These are phyloP conservation scores for Scalopus aquaticus DNA, from an alignment of 2,113 vertebrate genomes.

Conservation along the genomic window DNA sequence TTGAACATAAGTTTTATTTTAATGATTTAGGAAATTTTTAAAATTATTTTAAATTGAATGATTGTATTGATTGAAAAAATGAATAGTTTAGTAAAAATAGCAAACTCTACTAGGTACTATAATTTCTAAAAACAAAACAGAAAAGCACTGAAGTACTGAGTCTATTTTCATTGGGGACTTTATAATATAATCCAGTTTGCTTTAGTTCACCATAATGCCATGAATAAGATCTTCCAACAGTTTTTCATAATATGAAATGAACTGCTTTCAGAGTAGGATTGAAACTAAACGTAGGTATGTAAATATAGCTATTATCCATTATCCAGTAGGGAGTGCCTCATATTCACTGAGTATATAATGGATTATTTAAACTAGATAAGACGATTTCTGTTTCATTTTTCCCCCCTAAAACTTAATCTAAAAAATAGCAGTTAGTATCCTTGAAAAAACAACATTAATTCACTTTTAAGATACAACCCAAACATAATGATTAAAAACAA, in stretches of 20 bases:
- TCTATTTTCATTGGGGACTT: constrained; percentile 24
- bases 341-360: neutral
- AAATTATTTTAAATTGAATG: neutral
- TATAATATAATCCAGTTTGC: neutral
- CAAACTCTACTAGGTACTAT: neutral
- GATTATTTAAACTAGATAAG: neutral
- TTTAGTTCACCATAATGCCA: constrained; percentile 26
- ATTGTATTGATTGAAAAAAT: neutral
- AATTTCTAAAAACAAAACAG: constrained; percentile 27
- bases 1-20: neutral
- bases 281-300: neutral
- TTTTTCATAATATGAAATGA: neutral
- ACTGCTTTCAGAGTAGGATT: neutral
- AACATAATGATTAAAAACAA: constrained; percentile 67
- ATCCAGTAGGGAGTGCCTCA: constrained; percentile 70
- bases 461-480: constrained; percentile 48
- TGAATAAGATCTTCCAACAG: constrained; percentile 24
- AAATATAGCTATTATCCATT: constrained; percentile 23
- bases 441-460: constrained; percentile 28
- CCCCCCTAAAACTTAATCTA: neutral
- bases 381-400: neutral
- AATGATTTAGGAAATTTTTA: neutral
- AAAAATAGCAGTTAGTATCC: neutral
- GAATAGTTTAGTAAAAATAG: neutral
- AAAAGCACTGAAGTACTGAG: neutral